Conservation (phyloP, 2,797 vertebrate species). For the Sebastes wilsoni region DNA sequence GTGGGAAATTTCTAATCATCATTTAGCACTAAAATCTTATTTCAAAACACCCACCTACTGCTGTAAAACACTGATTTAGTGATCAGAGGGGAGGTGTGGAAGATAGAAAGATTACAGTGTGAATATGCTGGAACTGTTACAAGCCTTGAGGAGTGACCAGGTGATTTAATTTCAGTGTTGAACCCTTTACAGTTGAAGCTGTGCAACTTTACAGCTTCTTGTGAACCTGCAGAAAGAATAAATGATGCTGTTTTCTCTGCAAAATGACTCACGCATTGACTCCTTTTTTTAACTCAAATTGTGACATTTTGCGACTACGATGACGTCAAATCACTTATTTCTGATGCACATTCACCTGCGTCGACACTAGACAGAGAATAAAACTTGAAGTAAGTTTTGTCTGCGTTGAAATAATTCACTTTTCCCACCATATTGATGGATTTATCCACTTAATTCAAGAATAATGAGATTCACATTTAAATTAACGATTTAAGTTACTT, state of each 20-base stretch:
- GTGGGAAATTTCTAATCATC: constrained; percentile 40
- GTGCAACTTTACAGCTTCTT: background rate
- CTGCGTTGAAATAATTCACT: background rate
- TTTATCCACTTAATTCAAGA: background rate
- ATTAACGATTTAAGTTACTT: background rate
- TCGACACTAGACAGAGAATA: background rate
- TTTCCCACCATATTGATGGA: background rate
- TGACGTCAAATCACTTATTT: background rate
- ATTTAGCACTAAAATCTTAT: constrained; percentile 39
- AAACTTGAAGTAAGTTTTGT: background rate
- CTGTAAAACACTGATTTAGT: constrained; percentile 35
- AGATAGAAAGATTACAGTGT: constrained; percentile 23
- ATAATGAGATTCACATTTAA: background rate
- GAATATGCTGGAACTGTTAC: background rate
- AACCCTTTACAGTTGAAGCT: background rate
- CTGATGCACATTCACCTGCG: background rate
- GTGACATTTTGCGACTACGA: background rate
- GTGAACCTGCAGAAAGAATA: background rate
- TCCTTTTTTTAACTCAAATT: background rate
- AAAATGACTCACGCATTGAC: background rate
- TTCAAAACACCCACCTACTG: constrained; percentile 46
- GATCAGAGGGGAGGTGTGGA: constrained; percentile 26
- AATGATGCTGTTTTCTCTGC: background rate
- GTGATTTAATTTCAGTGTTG: background rate
- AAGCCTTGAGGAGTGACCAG: constrained; percentile 1